Evolutionary conservation across 2,797 vertebrate genomes (phyloP).

Genomic region (Sphenodon punctatus): DNA sequence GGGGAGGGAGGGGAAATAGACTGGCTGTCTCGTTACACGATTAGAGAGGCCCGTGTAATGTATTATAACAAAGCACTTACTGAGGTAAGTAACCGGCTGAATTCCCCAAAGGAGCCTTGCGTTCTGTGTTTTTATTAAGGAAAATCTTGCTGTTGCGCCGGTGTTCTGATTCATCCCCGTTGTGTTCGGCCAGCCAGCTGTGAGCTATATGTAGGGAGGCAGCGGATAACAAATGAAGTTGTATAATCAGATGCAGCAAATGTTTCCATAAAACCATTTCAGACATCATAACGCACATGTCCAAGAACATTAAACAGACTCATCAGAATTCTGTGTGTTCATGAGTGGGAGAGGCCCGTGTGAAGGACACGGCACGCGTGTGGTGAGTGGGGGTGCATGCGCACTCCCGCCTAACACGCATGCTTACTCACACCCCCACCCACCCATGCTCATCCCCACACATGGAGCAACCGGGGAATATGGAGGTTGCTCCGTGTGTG

Average conservation of each 20-base stretch:
- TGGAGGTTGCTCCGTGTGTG: too few species aligned
- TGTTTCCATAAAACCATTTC: slow-evolving; percentile 56
- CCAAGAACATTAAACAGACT: slow-evolving; percentile 56
- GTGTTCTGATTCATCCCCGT: slow-evolving; percentile 48
- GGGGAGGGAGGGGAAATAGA: background rate
- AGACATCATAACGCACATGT: slow-evolving; percentile 1
- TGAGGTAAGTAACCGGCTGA: slow-evolving; percentile 36
- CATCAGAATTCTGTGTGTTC: too few species aligned
- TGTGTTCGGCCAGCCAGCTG: slow-evolving; percentile 49
- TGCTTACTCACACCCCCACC: too few species aligned
- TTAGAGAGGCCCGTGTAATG: background rate
- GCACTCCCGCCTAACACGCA: too few species aligned
- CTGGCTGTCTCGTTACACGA: too few species aligned
- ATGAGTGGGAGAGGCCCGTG: too few species aligned
- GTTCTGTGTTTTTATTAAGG: slow-evolving; percentile 28
- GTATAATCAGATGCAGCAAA: slow-evolving; percentile 43
- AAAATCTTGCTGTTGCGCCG: slow-evolving; percentile 47
- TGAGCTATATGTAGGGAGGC: slow-evolving; percentile 32
- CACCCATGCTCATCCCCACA: too few species aligned
- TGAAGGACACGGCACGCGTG: too few species aligned
- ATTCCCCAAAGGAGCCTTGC: slow-evolving; percentile 1
- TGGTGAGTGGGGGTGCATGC: too few species aligned
- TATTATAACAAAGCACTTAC: slow-evolving; percentile 17
- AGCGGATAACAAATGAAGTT: slow-evolving; percentile 35
- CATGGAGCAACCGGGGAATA: too few species aligned